Evolutionary conservation across 2,113 vertebrate genomes (phyloP).

Genomic region (Pachycephala philippinensis): DNA sequence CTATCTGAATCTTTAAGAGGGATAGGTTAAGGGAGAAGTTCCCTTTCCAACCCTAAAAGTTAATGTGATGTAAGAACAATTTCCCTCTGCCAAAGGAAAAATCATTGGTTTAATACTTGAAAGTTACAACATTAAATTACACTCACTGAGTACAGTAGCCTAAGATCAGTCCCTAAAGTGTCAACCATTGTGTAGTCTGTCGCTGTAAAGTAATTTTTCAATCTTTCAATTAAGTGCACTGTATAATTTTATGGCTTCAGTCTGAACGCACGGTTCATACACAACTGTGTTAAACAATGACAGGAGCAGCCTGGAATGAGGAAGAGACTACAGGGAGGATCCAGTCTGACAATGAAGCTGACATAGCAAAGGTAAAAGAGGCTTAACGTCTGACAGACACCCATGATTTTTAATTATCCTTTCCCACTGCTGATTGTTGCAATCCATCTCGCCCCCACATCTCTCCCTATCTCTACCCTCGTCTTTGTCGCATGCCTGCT

Average conservation of each 20-base stretch:
- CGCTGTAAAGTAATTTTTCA: slow-evolving; percentile 39
- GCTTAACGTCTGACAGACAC: slow-evolving; percentile 9
- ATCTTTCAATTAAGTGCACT: slow-evolving; percentile 34
- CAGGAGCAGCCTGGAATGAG: slow-evolving; percentile 33
- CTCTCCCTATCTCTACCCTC: background rate
- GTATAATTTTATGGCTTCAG: slow-evolving; percentile 35
- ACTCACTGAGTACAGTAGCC: background rate
- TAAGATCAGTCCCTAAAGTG: slow-evolving; percentile 13
- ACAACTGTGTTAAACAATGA: slow-evolving; percentile 42
- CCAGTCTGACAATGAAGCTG: slow-evolving; percentile 1
- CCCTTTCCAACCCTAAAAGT: slow-evolving; percentile 9
- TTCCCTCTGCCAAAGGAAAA: slow-evolving; percentile 1
- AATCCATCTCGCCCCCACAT: background rate
- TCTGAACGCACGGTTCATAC: background rate
- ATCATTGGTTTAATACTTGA: slow-evolving; percentile 6
- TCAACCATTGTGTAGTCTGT: slow-evolving; percentile 36
- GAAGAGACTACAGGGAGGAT: slow-evolving; percentile 49
- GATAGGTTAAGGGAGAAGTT: background rate
- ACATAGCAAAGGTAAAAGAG: slow-evolving; percentile 14
- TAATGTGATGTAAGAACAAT: slow-evolving; percentile 25
- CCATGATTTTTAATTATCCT: slow-evolving; percentile 40
- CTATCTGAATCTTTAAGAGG: background rate
- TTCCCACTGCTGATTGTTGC: background rate
- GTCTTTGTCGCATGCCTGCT: background rate
- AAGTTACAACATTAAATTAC: slow-evolving; percentile 4